Evolutionary conservation across 1,140 invertebrate genomes (phyloP), one percentile per base, ranked within the genome.

Genomic region (Lasioglossum albipes): DNA sequence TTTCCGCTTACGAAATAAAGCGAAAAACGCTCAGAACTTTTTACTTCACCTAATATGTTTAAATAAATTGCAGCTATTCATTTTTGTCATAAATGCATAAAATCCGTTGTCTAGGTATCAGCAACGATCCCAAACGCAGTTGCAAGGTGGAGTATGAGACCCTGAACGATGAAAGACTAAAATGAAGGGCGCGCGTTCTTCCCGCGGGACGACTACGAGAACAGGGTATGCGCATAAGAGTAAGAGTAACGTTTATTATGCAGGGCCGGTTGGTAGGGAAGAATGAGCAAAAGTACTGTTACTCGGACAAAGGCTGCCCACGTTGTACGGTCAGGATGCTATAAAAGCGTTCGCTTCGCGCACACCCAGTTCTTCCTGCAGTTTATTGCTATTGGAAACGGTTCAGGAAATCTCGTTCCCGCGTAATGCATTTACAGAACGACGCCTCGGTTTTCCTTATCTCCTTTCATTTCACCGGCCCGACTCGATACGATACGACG

Each of bases 381-480:
- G 77, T 78, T 82, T 82, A 82, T 82, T 74, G 69, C 76, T 82
- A 82, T 82, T 82, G 81, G 69, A 82, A 82, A 82, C 69, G 69
- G 76, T 82, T 73, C 75, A 64, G 65, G 75, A 79, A 73, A 79
- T 73, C 69, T 82, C 62, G 68, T 79, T 79, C 42, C 68, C 45
- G 49, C n/a, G 69, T 72, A 79, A 73, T 22, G 76, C 68, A n/a
- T 73, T 79, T 78, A 57, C 61, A 22, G 81, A 72, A 82, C 61
- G 69, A 72, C 65, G 73, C 16, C 68, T 80, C 73, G 45, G 75
- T 68, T 80, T 75, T 80, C 73, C 54, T 61, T 69, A 62, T 62
- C 54, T 75, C 42, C 65, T 59, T 22, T 20, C 10, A 22, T 36
- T 72, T 36, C 6, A 27, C n/a, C 18, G 52, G 5, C 2, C 18